Conservation (phyloP, 2,797 vertebrate genomes). For the Phaenicophaeus curvirostris region DNA sequence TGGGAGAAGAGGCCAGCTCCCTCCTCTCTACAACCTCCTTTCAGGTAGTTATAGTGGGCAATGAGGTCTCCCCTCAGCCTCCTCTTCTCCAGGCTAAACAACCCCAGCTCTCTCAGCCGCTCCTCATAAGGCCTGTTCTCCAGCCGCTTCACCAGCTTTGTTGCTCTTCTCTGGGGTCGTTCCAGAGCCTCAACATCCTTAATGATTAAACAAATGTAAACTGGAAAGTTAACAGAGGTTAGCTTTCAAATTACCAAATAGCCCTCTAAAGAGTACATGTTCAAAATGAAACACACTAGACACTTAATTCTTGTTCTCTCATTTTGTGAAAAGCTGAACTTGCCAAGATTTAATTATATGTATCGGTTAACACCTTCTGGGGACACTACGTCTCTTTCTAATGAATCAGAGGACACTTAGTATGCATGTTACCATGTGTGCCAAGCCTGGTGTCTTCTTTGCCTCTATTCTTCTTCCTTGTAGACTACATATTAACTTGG, state of each 20-base stretch:
- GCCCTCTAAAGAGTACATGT: neutral
- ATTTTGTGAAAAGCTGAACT: neutral
- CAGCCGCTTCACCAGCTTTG: too few species aligned
- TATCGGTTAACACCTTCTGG: neutral
- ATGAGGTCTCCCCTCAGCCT: too few species aligned
- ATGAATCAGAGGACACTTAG: too few species aligned
- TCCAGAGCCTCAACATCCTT: too few species aligned
- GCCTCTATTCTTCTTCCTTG: neutral
- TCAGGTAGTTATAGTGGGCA: too few species aligned
- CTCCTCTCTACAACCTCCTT: too few species aligned
- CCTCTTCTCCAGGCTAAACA: too few species aligned
- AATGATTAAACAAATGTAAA: neutral
- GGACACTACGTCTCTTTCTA: neutral
- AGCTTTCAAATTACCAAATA: neutral
- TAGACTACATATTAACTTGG: neutral
- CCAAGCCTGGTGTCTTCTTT: neutral
- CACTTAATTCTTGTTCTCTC: neutral
- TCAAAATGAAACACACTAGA: neutral
- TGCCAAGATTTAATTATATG: neutral
- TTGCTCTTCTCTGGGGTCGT: too few species aligned
- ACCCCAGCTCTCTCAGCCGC: too few species aligned
- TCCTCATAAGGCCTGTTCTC: too few species aligned
- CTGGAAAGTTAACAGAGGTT: neutral
- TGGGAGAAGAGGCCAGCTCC: too few species aligned
- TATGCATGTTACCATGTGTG: neutral